Base-by-base conservation (phyloP, 2,797 vertebrate genomes). In the Heterohyrax brucei region DNA sequence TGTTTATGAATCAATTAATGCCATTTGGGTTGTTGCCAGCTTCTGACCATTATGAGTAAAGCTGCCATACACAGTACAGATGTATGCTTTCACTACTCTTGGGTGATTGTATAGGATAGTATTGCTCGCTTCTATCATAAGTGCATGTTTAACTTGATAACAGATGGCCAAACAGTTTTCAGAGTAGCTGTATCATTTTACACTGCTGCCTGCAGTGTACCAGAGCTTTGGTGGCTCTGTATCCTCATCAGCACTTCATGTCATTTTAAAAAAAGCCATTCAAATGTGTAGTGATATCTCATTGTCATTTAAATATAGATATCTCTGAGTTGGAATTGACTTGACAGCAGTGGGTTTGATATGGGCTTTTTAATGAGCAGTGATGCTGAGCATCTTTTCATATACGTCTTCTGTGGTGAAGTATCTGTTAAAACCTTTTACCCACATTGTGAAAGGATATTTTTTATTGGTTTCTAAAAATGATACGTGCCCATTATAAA, bases 71-170 rank as follows among this genome's bases (percentile, higher is more conserved):
- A 61, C 7, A 73, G 3, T 84, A 30, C 62, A 75, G 39, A 5
- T 81, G 93, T 81, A 4, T 10, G 21, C 79, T 87, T 94, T 78
- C 19, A n/a, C 75, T 91, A 87, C 10, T 88, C 33, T 62, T 68
- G 50, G 16, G 16, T 83, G 82, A 94, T 70, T 85, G 59, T 7
- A 53, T 93, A 33, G 16, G n/a, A 44, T 85, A 10, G 16, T 14
- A 85, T 81, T 77, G 39, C 62, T 68, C 46, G 39, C 9, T 75
- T 80, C 0, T 84, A n/a, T 92, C 73, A 26, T 44, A 77, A 92
- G n/a, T 64, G 21, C 73, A 13, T 68, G 44, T 75, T 92, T 84
- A 66, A 21, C 7, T 83, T 80, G 50, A 64, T 68, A 28, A 44
- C 18, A 61, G 33, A 28, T 28, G 66, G 75, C n/a, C 64, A 61